Evolutionary conservation across 2,113 vertebrate genomes (phyloP), one percentile per base, ranked within the genome.

Genomic region (Gracilinanus agilis): DNA sequence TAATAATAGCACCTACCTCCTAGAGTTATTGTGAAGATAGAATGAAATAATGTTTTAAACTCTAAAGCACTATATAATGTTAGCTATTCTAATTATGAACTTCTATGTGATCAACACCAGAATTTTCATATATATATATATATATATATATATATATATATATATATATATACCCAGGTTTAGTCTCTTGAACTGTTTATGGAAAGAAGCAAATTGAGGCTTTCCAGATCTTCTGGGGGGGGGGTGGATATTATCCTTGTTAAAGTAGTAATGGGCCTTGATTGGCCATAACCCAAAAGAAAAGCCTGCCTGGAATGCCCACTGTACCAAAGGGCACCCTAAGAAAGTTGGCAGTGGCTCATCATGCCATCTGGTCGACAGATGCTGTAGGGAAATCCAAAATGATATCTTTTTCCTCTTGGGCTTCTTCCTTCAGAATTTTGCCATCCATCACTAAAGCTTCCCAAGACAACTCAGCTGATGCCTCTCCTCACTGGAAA

Each of bases 291-390:
- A 10, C 55, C 44, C 55, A 40, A 55, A 40, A 75, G 34, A 29
- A 75, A 75, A 75, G n/a, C 44, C 75, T n/a, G 90, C 88, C 55
- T 34, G 90, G 7, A 54, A 27, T 21, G 55, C 11, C 24, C 29
- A 9, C 2, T 9, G 7, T 11, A 11, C 40, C 23, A 7, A 90
- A 16, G 0, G 0, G 34, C 24, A 25, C 53, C 0, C 0, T 2
- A 34, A 9, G 6, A 19, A 54, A 53, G 7, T 55, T 13, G 24
- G 29, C 24, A 44, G 44, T 19, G 27, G 1, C 55, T 6, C 40
- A 53, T 44, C 56, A 53, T 27, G 12, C 2, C 2, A 8, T 55
- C 54, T 40, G 93, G 27, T 44, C 54, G 34, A n/a, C 7, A 9
- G 24, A 58, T 27, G 21, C 88, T 2, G 9, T 49, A 90, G 44